Evolutionary conservation across 2,888 invertebrate genomes (phyloP), one percentile per base, ranked within the genome.

Genomic region (Caenorhabditis becei): DNA sequence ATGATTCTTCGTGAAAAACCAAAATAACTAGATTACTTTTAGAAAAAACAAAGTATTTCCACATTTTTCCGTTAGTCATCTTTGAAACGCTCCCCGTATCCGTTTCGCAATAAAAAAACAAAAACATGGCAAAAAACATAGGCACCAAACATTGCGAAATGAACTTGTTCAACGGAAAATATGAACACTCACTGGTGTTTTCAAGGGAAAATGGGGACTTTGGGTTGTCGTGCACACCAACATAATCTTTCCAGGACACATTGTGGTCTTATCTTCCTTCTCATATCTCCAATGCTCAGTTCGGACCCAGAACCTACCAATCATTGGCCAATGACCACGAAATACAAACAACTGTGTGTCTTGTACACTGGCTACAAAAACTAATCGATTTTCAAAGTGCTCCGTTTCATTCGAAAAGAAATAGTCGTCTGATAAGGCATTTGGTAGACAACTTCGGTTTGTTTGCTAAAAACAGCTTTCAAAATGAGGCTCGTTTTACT

Each of bases 361-460:
- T 75, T 66, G 66, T 66, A 66, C 32, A 51, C 63, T 47, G 41
- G 3, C 56, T 53, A 75, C 66, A 61, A 49, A 49, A 23, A 63
- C 35, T 51, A 26, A 75, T 75, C 44, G 66, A 75, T 75, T 75
- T 75, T 59, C 24, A 59, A 78, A 78, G 66, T 59, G 77, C 77
- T 65, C 54, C 32, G 37, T 26, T 51, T 71, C 58, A 77, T 47
- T 69, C 24, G 28, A 49, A 75, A 16, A 54, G 35, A n/a, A 63
- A 32, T 49, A 54, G 41, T 44, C 51, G 23, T 47, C 32, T 56
- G 69, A 77, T 69, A 77, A 77, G 56, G 26, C 41, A 11, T 28
- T 61, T 53, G 54, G 61, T 61, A 37, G 41, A 66, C 28, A 59
- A 23, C 62, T 65, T 59, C 44, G 54, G 61, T 47, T 51, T 67